Conservation (phyloP, 92 coral and sea anemone species). For the Actinernus sp. region DNA sequence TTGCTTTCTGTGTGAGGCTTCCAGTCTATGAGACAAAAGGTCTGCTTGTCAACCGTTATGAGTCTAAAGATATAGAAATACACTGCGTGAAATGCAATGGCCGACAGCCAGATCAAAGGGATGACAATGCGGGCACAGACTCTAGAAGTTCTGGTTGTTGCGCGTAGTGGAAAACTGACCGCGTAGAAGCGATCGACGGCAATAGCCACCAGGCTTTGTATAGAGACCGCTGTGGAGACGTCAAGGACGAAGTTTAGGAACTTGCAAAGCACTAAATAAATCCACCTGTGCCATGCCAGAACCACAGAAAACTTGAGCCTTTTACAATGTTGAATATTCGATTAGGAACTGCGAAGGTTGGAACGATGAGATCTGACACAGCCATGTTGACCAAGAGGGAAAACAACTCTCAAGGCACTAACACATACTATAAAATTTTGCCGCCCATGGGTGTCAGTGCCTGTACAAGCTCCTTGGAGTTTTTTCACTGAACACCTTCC, state of each 20-base stretch:
- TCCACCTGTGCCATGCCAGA: constrained; percentile 11
- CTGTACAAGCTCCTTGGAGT: too few species aligned
- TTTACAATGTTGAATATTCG: constrained; percentile 14
- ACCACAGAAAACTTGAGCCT: constrained; percentile 30
- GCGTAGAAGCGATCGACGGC: constrained; percentile 35
- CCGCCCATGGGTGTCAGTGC: too few species aligned
- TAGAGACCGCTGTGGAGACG: constrained; percentile 41
- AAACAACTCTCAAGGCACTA: too few species aligned
- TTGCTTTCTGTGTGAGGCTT: constrained; percentile 8
- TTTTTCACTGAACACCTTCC: too few species aligned
- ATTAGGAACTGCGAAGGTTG: constrained; percentile 28
- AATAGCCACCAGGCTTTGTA: constrained; percentile 35
- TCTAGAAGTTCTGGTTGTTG: constrained; percentile 1
- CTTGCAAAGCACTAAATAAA: constrained; percentile 21
- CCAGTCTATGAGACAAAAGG: constrained; percentile 30
- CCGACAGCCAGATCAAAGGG: constrained; percentile 20
- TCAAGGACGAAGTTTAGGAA: constrained; percentile 34
- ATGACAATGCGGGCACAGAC: constrained; percentile 19
- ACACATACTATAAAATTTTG: too few species aligned
- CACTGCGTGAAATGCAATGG: constrained; percentile 23
- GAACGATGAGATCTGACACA: constrained; percentile 32
- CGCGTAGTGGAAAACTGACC: constrained; percentile 20
- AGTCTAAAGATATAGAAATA: constrained; percentile 45
- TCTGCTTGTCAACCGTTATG: not conserved
- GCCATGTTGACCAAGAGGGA: too few species aligned